Percentiles rank a stretch among this genome's conserved stretches.
phyloP scores from a whole-genome alignment of 1,140 invertebrate species.

The Thaumatotibia leucotreta region DNA sequence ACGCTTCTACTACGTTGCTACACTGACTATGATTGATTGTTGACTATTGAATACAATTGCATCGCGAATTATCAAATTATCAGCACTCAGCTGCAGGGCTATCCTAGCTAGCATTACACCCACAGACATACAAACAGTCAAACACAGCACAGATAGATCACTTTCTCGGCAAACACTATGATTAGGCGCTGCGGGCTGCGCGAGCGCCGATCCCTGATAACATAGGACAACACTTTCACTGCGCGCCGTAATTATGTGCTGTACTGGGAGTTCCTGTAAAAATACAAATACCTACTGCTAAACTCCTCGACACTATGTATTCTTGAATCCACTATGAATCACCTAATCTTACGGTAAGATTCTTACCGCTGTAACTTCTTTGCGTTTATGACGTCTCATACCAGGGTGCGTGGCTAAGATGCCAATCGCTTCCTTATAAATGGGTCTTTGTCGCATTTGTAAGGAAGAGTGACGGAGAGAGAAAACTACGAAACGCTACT shows the following conservation, averaged over 20 bases:
- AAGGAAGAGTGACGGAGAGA: too few species aligned
- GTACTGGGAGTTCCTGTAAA: not conserved
- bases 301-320: too few species aligned
- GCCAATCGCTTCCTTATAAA: too few species aligned
- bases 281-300: not conserved
- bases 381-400: too few species aligned
- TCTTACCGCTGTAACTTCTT: too few species aligned
- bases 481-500: too few species aligned
- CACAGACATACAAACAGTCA: not conserved
- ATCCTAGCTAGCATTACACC: not conserved
- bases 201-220: constrained; percentile 2
- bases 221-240: constrained; percentile 5
- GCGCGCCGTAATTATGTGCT: not conserved
- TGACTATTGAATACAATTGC: not conserved
- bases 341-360: too few species aligned
- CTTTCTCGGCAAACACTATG: constrained; percentile 9
- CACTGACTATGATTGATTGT: not conserved
- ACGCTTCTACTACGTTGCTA: too few species aligned
- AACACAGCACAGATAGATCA: constrained; percentile 1
- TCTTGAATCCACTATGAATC: too few species aligned
- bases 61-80: not conserved
- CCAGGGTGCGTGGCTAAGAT: too few species aligned
- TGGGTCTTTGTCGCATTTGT: too few species aligned
- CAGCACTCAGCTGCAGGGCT: not conserved
- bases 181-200: constrained; percentile 10